Conservation (phyloP, 2,888 invertebrate species). For the Drosophila mettleri region DNA sequence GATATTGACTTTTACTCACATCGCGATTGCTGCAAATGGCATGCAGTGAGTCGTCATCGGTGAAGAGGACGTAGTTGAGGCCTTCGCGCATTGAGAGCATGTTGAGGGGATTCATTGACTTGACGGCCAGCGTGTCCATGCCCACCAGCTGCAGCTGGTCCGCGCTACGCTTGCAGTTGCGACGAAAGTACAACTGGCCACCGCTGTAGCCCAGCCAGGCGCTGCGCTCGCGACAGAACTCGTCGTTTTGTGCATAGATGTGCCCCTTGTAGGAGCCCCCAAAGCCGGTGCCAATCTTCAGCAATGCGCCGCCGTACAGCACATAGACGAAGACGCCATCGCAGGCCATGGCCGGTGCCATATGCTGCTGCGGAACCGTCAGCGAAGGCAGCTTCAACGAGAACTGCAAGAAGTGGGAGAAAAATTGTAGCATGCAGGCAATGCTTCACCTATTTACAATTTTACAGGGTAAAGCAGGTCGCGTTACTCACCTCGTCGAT, state of each 20-base stretch:
- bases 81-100: slow-evolving; percentile 83
- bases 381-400: slow-evolving; percentile 68
- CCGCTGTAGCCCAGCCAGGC: slow-evolving; percentile 95
- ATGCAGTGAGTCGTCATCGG: slow-evolving; percentile 92
- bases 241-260: slow-evolving; percentile 92
- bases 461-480: too few relatives aligned
- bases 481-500: slow-evolving; percentile 86
- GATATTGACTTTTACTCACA: slow-evolving; percentile 85
- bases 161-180: slow-evolving; percentile 85
- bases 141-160: slow-evolving; percentile 85
- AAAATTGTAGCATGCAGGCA: not conserved
- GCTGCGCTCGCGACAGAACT: slow-evolving; percentile 91
- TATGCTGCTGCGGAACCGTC: slow-evolving; percentile 24
- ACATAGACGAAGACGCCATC: slow-evolving; percentile 96
- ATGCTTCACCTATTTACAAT: too few relatives aligned
- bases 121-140: slow-evolving; percentile 86
- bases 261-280: slow-evolving; percentile 97
- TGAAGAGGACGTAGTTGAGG: slow-evolving; percentile 86
- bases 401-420: slow-evolving; percentile 65
- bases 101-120: slow-evolving; percentile 84
- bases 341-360: slow-evolving; percentile 89
- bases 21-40: slow-evolving; percentile 92
- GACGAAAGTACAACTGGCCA: slow-evolving; percentile 92
- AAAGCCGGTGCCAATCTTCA: slow-evolving; percentile 98
- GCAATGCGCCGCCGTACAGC: slow-evolving; percentile 92